These are phyloP conservation scores for Leucophora obtusa DNA, from an alignment of 2,888 invertebrate species.

Conservation along the genomic window DNA sequence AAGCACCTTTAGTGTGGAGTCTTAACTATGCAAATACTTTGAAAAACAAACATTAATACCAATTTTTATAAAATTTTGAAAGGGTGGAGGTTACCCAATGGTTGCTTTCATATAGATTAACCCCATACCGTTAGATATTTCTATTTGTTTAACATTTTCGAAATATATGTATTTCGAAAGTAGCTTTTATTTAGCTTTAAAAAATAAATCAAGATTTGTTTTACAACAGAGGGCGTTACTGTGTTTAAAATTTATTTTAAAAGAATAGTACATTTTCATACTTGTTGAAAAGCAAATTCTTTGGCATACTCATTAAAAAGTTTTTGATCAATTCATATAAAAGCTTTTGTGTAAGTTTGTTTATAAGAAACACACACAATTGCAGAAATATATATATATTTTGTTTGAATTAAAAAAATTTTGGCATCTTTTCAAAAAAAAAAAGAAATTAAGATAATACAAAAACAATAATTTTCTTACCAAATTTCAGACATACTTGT, in stretches of 20 bases:
- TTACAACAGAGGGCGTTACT: slow-evolving; percentile 67
- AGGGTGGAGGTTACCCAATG: too few species aligned
- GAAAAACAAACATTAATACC: too few species aligned
- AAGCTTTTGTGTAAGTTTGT: neutral
- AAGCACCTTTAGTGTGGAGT: too few species aligned
- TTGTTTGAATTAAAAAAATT: neutral
- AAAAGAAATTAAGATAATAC: slow-evolving; percentile 35
- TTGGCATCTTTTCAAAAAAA: slow-evolving; percentile 57
- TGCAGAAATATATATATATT: slow-evolving; percentile 2
- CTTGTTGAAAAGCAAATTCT: neutral
- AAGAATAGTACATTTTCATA: neutral
- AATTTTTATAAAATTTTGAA: too few species aligned
- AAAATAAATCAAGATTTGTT: neutral
- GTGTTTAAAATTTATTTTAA: slow-evolving; percentile 44
- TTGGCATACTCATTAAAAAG: neutral
- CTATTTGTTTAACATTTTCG: too few species aligned
- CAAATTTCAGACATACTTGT: slow-evolving; percentile 31
- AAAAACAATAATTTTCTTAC: slow-evolving; percentile 8
- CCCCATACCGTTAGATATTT: too few species aligned
- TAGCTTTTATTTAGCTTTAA: neutral
- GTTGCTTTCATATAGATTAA: too few species aligned
- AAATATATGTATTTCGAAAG: neutral
- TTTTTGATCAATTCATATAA: neutral
- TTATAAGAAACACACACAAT: neutral
- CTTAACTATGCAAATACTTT: too few species aligned